Evolutionary conservation across 2,888 invertebrate species (phyloP).

Genomic region (Xylota sylvarum): DNA sequence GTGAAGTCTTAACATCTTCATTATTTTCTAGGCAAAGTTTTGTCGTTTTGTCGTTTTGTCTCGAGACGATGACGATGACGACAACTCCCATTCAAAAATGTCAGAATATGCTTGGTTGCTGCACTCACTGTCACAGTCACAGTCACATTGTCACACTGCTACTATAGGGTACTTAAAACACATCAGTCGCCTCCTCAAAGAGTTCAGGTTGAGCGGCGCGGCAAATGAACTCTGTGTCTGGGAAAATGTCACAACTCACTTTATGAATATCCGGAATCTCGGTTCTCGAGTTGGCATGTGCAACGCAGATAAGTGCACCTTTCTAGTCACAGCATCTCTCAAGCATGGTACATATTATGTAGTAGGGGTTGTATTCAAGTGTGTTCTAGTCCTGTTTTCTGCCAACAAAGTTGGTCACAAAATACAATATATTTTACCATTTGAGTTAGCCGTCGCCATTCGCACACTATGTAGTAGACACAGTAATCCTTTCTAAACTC

Average conservation of each 20-base stretch:
- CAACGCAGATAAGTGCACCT: conserved; percentile 33
- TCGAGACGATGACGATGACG: conserved; percentile 2
- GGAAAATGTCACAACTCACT: conserved; percentile 56
- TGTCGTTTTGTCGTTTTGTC: conserved; percentile 16
- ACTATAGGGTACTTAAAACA: conserved; percentile 50
- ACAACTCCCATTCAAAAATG: conserved; percentile 35
- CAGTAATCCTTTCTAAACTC: background rate
- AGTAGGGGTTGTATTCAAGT: conserved; percentile 10
- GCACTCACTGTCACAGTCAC: conserved; percentile 61
- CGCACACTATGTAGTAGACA: too few species aligned
- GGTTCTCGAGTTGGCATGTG: conserved; percentile 49
- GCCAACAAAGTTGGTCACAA: background rate
- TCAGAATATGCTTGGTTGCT: conserved; percentile 41
- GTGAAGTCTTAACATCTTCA: conserved; percentile 27
- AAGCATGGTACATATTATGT: too few species aligned
- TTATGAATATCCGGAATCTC: conserved; percentile 67
- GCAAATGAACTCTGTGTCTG: conserved; percentile 72
- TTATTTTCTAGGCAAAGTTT: conserved; percentile 37
- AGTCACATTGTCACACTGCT: conserved; percentile 68
- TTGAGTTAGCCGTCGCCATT: background rate
- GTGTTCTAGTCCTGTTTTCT: conserved; percentile 12
- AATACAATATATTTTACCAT: background rate
- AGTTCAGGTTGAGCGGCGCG: conserved; percentile 53
- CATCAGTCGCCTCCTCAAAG: conserved; percentile 31
- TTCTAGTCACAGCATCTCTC: conserved; percentile 23